A percentile compares a stretch with the other conserved stretches of the same genome.
Conservation (phyloP, 2,113 vertebrate genomes). For the Hippocampus zosterae region DNA sequence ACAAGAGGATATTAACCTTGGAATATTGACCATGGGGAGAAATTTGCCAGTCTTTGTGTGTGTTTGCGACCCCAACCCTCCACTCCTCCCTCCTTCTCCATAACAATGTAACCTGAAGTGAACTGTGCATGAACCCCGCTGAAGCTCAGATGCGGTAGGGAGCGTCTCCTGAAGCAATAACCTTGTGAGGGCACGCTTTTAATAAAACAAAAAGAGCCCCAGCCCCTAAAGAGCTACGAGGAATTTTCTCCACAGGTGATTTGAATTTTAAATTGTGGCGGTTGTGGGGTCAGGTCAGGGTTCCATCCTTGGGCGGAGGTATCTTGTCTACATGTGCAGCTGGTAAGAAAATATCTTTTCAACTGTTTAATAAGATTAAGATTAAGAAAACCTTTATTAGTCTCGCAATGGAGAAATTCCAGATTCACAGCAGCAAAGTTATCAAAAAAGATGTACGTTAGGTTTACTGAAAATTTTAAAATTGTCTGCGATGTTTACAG, state of each 20-base stretch:
- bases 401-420: no score
- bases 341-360: not conserved
- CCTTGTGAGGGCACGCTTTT: constrained; percentile 32
- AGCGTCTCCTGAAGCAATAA: constrained; percentile 25
- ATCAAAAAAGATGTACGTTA: no score
- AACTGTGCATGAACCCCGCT: constrained; percentile 52
- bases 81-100: constrained; percentile 25
- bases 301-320: not conserved
- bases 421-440: no score
- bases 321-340: not conserved
- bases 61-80: constrained; percentile 12
- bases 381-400: no score
- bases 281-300: not conserved
- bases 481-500: not conserved
- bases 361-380: not conserved
- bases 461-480: not conserved
- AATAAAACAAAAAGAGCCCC: constrained; percentile 30
- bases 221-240: not conserved
- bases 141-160: constrained; percentile 38
- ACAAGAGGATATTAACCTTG: constrained; percentile 55
- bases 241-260: not conserved
- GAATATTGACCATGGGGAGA: constrained; percentile 60
- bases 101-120: constrained; percentile 54
- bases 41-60: constrained; percentile 53
- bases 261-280: not conserved